A percentile compares a stretch with the other conserved stretches of the same genome.
Conservation (phyloP, 2,113 vertebrate genomes). For the Stigmatopora nigra region DNA sequence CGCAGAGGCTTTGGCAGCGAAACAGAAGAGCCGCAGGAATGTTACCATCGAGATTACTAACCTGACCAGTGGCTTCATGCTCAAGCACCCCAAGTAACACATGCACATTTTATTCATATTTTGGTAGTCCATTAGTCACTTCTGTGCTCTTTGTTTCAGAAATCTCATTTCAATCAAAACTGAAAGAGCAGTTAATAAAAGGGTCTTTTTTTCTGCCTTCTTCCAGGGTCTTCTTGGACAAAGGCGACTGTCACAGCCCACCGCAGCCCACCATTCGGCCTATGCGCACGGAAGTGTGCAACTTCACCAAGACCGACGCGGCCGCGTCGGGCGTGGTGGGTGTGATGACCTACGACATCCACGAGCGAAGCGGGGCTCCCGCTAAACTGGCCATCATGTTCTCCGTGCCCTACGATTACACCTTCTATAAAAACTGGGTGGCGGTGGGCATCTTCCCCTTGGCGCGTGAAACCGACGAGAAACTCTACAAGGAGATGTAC, state of each 20-base stretch:
- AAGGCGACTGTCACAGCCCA: slow-evolving; percentile 33
- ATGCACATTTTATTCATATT: background rate
- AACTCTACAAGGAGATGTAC: slow-evolving; percentile 64
- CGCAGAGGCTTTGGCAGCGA: slow-evolving; percentile 47
- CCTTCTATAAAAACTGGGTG: slow-evolving; percentile 55
- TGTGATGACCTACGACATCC: slow-evolving; percentile 61
- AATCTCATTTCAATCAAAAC: too few species aligned
- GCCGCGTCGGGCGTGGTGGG: slow-evolving; percentile 48
- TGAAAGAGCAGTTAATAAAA: too few species aligned
- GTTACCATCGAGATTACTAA: slow-evolving; percentile 62
- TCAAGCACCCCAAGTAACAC: slow-evolving; percentile 54
- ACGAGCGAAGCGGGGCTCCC: background rate
- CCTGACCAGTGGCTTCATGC: slow-evolving; percentile 43
- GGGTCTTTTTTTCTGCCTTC: too few species aligned
- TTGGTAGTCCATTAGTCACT: too few species aligned
- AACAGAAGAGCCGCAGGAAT: slow-evolving; percentile 39
- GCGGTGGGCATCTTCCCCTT: slow-evolving; percentile 37
- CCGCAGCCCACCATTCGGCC: slow-evolving; percentile 47
- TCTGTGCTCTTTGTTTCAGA: too few species aligned
- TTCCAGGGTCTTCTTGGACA: slow-evolving; percentile 46
- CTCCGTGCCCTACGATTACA: slow-evolving; percentile 56
- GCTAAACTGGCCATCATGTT: slow-evolving; percentile 56
- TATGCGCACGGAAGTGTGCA: slow-evolving; percentile 52
- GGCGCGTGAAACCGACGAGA: slow-evolving; percentile 33
- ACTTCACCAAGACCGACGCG: slow-evolving; percentile 43